Evolutionary conservation across 2,888 invertebrate genomes (phyloP).

Genomic region (Pseudococcus longispinus): DNA sequence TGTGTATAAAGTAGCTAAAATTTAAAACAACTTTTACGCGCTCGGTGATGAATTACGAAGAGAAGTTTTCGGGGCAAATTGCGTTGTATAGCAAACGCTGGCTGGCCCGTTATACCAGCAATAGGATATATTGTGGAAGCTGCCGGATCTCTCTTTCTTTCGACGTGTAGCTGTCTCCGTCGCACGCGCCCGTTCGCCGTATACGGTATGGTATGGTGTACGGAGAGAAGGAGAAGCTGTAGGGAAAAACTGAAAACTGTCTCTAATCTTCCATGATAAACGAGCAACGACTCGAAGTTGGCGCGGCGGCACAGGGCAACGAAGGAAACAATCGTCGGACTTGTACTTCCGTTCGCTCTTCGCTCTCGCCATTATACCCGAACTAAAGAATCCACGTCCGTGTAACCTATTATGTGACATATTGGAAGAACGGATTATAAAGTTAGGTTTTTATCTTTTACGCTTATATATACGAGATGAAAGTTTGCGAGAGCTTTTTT

Average conservation of each 20-base stretch:
- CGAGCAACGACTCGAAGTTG: conserved; percentile 42
- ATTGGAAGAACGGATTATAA: conserved; percentile 45
- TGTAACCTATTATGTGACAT: conserved; percentile 43
- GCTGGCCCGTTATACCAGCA: not conserved
- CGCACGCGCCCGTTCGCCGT: not conserved
- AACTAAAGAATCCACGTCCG: conserved; percentile 40
- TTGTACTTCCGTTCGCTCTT: conserved; percentile 39
- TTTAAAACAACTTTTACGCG: conserved; percentile 46
- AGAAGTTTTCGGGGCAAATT: conserved; percentile 46
- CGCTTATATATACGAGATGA: not conserved
- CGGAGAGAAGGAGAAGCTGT: conserved; percentile 6
- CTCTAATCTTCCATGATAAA: conserved; percentile 46
- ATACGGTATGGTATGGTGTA: too few species aligned
- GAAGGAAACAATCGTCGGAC: conserved; percentile 46
- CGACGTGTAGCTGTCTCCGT: not conserved
- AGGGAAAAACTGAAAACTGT: conserved; percentile 46
- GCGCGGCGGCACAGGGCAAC: conserved; percentile 37
- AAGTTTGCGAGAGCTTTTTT: conserved; percentile 26
- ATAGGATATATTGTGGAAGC: conserved; percentile 42
- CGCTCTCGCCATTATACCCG: conserved; percentile 14
- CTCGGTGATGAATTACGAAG: conserved; percentile 43
- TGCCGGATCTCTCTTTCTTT: not conserved
- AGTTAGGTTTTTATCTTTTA: conserved; percentile 31
- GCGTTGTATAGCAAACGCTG: conserved; percentile 28
- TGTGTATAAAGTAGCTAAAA: conserved; percentile 29